These are phyloP conservation scores for Adelges cooleyi DNA, from an alignment of 1,140 invertebrate genomes.

Conservation along the genomic window DNA sequence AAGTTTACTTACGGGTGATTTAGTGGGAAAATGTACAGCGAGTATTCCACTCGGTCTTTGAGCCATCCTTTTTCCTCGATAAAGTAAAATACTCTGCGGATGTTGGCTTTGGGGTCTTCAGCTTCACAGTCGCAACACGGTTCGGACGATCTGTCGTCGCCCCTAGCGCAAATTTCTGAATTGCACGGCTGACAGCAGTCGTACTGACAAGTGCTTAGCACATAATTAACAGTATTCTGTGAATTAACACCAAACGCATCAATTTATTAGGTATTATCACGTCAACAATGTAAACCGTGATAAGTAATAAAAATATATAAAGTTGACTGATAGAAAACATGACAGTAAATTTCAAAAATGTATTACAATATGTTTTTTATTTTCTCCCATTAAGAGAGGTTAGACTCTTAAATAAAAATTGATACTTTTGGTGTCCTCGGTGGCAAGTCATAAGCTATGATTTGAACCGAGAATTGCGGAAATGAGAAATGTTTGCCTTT, in stretches of 20 bases:
- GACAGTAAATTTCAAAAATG: too few relatives aligned
- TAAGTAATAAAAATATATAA: too few relatives aligned
- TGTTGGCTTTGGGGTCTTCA: not conserved
- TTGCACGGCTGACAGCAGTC: constrained; percentile 15
- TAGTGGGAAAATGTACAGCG: constrained; percentile 74
- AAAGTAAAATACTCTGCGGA: constrained; percentile 48
- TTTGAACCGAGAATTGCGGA: too few relatives aligned
- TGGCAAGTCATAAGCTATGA: too few relatives aligned
- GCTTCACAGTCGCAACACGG: constrained; percentile 16
- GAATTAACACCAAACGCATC: not conserved
- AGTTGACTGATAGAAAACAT: too few relatives aligned
- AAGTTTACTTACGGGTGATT: constrained; percentile 57
- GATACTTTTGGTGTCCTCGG: too few relatives aligned
- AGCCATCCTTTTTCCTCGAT: constrained; percentile 67
- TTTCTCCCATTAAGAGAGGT: too few relatives aligned
- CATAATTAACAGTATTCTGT: not conserved
- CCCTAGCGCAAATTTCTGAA: not conserved
- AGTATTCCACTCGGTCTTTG: constrained; percentile 72
- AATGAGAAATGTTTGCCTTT: too few relatives aligned
- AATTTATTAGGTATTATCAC: too few relatives aligned
- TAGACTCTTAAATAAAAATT: too few relatives aligned
- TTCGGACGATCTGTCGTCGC: not conserved
- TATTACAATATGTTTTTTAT: too few relatives aligned
- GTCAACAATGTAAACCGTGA: too few relatives aligned
- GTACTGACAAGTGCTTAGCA: not conserved